Percentiles rank a stretch among this genome's conserved stretches.
These are phyloP conservation scores for Margaritifera margaritifera DNA, from an alignment of 2,888 invertebrate species.

Conservation along the genomic window DNA sequence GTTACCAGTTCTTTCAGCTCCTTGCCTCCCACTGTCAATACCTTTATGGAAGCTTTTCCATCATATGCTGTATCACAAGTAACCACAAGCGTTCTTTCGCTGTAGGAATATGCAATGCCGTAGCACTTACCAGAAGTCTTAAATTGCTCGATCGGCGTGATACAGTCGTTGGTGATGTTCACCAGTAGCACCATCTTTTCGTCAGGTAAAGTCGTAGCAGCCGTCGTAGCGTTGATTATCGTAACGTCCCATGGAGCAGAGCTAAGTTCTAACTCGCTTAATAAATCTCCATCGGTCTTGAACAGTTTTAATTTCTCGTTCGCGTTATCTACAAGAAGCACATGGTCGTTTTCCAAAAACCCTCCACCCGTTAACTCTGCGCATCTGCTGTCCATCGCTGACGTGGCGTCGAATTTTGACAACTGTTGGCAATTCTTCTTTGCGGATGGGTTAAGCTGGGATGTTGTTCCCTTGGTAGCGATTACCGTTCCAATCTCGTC, in stretches of 20 bases:
- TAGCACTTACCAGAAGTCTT: conserved; percentile 34
- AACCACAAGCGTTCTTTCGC: conserved; percentile 29
- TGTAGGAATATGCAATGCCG: conserved; percentile 38
- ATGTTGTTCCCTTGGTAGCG: conserved; percentile 17
- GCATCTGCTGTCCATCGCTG: conserved; percentile 34
- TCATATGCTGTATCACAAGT: conserved; percentile 33
- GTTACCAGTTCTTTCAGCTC: conserved; percentile 30
- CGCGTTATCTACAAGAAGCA: conserved; percentile 35
- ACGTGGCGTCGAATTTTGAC: conserved; percentile 33
- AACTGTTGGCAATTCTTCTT: conserved; percentile 28
- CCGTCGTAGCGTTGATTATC: conserved; percentile 37
- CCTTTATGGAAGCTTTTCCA: conserved; percentile 29
- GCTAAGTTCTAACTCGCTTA: conserved; percentile 34
- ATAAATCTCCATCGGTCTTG: conserved; percentile 31
- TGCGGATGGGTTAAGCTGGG: conserved; percentile 31
- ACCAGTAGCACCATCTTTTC: conserved; percentile 39
- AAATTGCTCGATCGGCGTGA: conserved; percentile 39
- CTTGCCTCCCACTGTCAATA: conserved; percentile 26
- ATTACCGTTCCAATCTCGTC: conserved; percentile 38
- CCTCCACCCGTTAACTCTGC: conserved; percentile 40
- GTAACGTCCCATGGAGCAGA: conserved; percentile 41
- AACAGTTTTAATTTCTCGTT: conserved; percentile 38
- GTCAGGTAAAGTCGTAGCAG: conserved; percentile 34
- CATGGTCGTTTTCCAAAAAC: conserved; percentile 32
- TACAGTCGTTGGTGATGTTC: conserved; percentile 29